These are phyloP conservation scores for Ptychodera flava DNA, from an alignment of 35 echinoderm and acorn worm genomes.

Conservation along the genomic window DNA sequence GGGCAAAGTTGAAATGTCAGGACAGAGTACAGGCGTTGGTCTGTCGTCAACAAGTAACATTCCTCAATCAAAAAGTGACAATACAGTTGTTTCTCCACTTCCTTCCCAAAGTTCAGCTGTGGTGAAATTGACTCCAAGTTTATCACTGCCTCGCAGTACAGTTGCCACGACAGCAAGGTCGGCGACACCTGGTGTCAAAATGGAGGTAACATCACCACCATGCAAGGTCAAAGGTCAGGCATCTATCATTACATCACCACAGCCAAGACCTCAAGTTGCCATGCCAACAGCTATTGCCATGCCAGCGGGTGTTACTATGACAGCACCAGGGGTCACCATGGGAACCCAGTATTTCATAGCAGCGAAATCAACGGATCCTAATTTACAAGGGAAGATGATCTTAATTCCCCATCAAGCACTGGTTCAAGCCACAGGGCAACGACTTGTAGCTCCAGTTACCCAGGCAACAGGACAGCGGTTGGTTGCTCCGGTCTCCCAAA, in stretches of 20 bases:
- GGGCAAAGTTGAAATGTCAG: neutral
- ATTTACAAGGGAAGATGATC: conserved; percentile 94
- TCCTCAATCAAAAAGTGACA: too few species aligned
- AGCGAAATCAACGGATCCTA: conserved; percentile 92
- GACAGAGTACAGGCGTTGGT: neutral
- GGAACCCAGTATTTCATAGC: conserved; percentile 98
- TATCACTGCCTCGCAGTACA: neutral
- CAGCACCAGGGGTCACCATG: conserved; percentile 53
- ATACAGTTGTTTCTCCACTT: too few species aligned
- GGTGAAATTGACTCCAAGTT: neutral
- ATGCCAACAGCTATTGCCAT: neutral
- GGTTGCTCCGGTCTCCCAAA: conserved; percentile 22
- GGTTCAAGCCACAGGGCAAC: conserved; percentile 65
- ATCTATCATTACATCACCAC: conserved; percentile 3
- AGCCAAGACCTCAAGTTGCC: neutral
- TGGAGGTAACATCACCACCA: too few species aligned
- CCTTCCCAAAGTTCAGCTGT: neutral
- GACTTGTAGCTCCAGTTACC: neutral
- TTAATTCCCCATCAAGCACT: conserved; percentile 97
- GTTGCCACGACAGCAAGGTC: neutral
- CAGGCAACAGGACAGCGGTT: conserved; percentile 63
- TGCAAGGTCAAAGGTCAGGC: conserved; percentile 8
- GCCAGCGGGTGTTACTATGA: neutral
- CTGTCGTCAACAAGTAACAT: neutral
- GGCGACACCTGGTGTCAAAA: too few species aligned